Evolutionary conservation across 2,797 vertebrate genomes (phyloP).

Genomic region (Acanthurus lineatus): DNA sequence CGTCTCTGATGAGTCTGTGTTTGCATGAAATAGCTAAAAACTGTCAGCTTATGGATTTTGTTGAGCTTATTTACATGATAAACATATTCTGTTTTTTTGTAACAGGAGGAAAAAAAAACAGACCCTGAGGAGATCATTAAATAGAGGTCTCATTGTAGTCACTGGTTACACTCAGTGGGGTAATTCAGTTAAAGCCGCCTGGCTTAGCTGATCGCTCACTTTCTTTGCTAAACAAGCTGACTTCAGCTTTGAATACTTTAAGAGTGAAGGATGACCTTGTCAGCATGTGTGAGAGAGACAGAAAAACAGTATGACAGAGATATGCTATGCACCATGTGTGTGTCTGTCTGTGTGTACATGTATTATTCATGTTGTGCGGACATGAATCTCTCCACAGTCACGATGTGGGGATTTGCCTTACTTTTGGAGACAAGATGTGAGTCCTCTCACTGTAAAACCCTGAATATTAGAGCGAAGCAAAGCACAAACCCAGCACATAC

Average conservation of each 20-base stretch:
- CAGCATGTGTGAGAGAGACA: slow-evolving; percentile 30
- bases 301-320: not conserved
- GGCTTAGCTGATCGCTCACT: slow-evolving; percentile 44
- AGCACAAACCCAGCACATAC: too few species aligned
- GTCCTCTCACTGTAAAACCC: not conserved
- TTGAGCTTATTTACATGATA: not conserved
- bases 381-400: not conserved
- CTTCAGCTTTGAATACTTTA: slow-evolving; percentile 44
- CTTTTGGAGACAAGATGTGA: not conserved
- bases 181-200: slow-evolving; percentile 48
- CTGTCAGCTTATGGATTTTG: not conserved
- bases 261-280: slow-evolving; percentile 44
- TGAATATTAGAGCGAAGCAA: not conserved
- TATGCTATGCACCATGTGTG: slow-evolving; percentile 2
- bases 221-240: slow-evolving; percentile 57
- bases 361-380: not conserved
- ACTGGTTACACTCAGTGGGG: slow-evolving; percentile 13
- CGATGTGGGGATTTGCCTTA: not conserved
- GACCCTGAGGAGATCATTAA: slow-evolving; percentile 26
- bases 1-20: not conserved
- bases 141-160: not conserved
- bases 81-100: not conserved
- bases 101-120: not conserved
- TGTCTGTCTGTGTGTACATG: not conserved
- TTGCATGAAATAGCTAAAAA: not conserved